Evolutionary conservation across 2,113 vertebrate genomes (phyloP).

Genomic region (Microtus pennsylvanicus): DNA sequence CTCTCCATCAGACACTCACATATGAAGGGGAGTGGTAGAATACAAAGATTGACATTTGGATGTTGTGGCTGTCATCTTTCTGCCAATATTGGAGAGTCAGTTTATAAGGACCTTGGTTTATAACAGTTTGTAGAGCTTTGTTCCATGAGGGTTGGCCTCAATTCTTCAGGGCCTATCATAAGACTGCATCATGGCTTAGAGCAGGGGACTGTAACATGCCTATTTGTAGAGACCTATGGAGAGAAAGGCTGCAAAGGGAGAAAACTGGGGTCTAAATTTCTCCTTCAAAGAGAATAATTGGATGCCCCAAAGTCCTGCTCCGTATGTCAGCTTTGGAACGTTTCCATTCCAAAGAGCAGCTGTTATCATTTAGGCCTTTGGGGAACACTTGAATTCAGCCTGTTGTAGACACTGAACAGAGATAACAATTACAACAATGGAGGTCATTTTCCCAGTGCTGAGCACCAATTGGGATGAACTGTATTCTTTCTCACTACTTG

Average conservation of each 20-base stretch:
- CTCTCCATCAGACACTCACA: neutral
- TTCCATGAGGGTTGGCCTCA: neutral
- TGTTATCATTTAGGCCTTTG: neutral
- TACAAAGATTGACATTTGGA: neutral
- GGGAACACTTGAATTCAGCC: neutral
- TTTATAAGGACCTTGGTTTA: neutral
- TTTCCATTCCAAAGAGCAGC: neutral
- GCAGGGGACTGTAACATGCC: too few relatives aligned
- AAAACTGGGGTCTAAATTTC: rapidly evolving
- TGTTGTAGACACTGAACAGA: neutral
- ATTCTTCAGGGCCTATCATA: neutral
- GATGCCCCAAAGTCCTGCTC: too few relatives aligned
- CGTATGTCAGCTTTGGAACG: rapidly evolving
- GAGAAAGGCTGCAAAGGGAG: neutral
- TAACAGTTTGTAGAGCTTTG: rapidly evolving
- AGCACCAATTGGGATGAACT: neutral
- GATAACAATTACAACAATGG: neutral
- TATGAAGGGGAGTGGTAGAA: neutral
- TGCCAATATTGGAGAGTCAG: rapidly evolving
- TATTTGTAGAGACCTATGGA: neutral
- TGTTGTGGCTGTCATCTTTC: neutral
- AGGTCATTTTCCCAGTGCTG: neutral
- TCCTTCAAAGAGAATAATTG: neutral
- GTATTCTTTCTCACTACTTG: neutral
- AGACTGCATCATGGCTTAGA: too few relatives aligned